Conservation (phyloP, 2,888 invertebrate species). For the Pterobdella sp. region DNA sequence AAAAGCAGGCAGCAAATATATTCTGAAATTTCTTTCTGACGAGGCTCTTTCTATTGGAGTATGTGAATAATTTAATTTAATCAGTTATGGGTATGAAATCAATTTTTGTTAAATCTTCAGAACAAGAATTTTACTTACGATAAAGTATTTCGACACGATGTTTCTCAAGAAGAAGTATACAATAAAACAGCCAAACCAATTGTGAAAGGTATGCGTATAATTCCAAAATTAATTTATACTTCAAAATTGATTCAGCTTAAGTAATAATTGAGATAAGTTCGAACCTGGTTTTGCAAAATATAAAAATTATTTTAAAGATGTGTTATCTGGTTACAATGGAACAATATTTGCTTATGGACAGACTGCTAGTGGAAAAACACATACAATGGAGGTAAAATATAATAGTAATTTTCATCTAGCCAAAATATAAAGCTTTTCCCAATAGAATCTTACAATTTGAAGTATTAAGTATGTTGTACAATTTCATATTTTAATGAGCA, state of each 20-base stretch:
- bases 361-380: conserved; percentile 98
- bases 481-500: no score
- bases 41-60: conserved; percentile 48
- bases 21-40: conserved; percentile 92
- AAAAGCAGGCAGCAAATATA: conserved; percentile 92
- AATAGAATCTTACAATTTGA: no score
- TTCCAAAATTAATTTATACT: background rate
- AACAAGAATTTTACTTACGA: conserved; percentile 98
- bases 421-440: background rate
- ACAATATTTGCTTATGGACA: conserved; percentile 99
- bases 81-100: background rate
- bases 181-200: conserved; percentile 97
- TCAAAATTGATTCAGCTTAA: background rate
- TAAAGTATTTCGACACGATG: conserved; percentile 97
- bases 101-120: conserved; percentile 55
- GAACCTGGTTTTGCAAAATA: background rate
- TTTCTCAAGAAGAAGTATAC: conserved; percentile 97
- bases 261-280: background rate
- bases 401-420: background rate
- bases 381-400: conserved; percentile 84
- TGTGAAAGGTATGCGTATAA: conserved; percentile 63
- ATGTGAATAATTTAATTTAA: conserved; percentile 35
- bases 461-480: no score
- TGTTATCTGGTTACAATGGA: conserved; percentile 95
- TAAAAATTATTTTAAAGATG: conserved; percentile 58